phyloP scores from a whole-genome alignment of 2,888 invertebrate species.

The Caenorhabditis sp. region DNA sequence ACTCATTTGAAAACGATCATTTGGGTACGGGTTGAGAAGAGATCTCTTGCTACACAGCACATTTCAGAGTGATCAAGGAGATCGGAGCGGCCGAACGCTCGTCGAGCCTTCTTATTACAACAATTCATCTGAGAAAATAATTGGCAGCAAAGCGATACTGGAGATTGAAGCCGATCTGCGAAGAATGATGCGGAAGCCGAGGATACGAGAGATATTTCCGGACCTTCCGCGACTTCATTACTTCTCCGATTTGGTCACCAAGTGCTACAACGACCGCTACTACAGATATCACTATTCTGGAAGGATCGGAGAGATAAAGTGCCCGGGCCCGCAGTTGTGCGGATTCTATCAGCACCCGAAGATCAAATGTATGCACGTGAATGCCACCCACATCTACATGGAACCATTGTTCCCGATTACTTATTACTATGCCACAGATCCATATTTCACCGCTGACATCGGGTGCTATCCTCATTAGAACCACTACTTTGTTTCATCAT shows the following conservation, averaged over 20 bases:
- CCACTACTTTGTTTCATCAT: background rate
- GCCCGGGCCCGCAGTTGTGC: constrained; percentile 52
- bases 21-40: constrained; percentile 6
- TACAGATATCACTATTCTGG: constrained; percentile 53
- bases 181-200: constrained; percentile 34
- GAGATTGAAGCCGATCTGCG: constrained; percentile 29
- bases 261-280: constrained; percentile 46
- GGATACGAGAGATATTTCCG: constrained; percentile 11
- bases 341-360: constrained; percentile 24
- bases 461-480: constrained; percentile 43
- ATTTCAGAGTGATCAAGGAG: constrained; percentile 29
- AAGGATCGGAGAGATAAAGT: constrained; percentile 48
- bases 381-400: constrained; percentile 13
- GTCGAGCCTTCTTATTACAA: constrained; percentile 30
- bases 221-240: constrained; percentile 30
- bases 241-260: constrained; percentile 33
- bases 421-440: constrained; percentile 37
- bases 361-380: constrained; percentile 41
- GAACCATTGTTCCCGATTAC: constrained; percentile 20
- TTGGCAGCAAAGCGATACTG: constrained; percentile 18
- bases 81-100: constrained; percentile 7
- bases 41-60: background rate
- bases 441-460: constrained; percentile 15
- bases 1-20: constrained; percentile 43
- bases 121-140: constrained; percentile 23